phyloP scores from a whole-genome alignment of 2,888 invertebrate genomes.

The Tuta absoluta region DNA sequence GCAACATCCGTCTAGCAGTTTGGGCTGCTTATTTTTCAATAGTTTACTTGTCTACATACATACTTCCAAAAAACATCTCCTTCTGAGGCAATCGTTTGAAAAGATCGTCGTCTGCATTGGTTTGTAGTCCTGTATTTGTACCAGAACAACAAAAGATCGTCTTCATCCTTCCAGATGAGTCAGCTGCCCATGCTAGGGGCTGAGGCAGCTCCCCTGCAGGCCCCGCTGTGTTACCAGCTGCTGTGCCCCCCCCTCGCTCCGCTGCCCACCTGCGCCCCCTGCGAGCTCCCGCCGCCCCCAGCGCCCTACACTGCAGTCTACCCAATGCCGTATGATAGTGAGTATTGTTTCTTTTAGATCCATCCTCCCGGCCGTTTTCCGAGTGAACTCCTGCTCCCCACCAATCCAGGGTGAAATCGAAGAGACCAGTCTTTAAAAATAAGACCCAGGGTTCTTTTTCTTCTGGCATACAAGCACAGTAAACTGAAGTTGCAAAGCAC shows the following conservation, averaged over 20 bases:
- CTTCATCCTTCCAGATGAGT: slow-evolving; percentile 63
- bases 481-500: too few species aligned
- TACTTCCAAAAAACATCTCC: too few species aligned
- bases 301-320: slow-evolving; percentile 60
- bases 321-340: slow-evolving; percentile 70
- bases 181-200: slow-evolving; percentile 68
- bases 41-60: too few species aligned
- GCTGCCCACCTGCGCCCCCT: slow-evolving; percentile 66
- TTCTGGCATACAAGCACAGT: too few species aligned
- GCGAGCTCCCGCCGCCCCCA: slow-evolving; percentile 70
- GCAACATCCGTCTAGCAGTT: too few species aligned
- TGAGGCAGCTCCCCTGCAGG: slow-evolving; percentile 67
- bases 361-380: too few species aligned
- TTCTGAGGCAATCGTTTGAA: too few species aligned
- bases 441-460: too few species aligned
- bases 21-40: too few species aligned
- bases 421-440: too few species aligned
- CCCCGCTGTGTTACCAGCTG: slow-evolving; percentile 73
- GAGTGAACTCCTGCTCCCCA: too few species aligned
- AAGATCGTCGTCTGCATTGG: not conserved
- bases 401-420: too few species aligned
- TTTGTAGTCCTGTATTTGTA: not conserved
- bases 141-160: not conserved
- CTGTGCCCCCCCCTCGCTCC: slow-evolving; percentile 70
- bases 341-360: slow-evolving; percentile 36